Percentiles rank a stretch among this genome's conserved stretches.
Evolutionary conservation across 1,140 invertebrate genomes (phyloP).

Genomic region (Halotydeus destructor): DNA sequence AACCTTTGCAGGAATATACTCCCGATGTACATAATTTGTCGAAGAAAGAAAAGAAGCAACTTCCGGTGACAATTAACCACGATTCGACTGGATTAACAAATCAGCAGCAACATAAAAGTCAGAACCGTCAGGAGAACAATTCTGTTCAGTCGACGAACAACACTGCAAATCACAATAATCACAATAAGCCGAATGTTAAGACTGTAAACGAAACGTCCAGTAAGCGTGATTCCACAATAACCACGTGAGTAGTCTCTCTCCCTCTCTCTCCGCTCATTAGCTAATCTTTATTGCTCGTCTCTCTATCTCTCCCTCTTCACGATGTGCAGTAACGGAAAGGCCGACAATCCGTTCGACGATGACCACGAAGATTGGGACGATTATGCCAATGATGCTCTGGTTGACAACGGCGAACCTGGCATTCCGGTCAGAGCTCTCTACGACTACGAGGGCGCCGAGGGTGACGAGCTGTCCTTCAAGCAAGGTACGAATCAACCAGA

Average conservation of each 20-base stretch:
- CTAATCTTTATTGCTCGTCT: slow-evolving; percentile 1
- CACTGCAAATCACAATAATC: not conserved
- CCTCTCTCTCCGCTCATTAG: slow-evolving; percentile 3
- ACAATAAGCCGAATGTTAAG: not conserved
- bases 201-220: slow-evolving; percentile 11
- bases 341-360: slow-evolving; percentile 34
- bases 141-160: too few relatives aligned
- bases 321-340: slow-evolving; percentile 23
- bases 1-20: slow-evolving; percentile 30
- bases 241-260: slow-evolving; percentile 16
- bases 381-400: slow-evolving; percentile 45
- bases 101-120: too few relatives aligned
- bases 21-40: slow-evolving; percentile 34
- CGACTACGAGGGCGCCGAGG: slow-evolving; percentile 87
- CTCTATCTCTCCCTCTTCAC: not conserved
- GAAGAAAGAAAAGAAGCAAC: slow-evolving; percentile 21
- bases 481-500: slow-evolving; percentile 52
- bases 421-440: slow-evolving; percentile 82
- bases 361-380: slow-evolving; percentile 37
- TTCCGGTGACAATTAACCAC: not conserved
- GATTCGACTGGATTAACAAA: not conserved
- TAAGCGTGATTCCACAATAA: slow-evolving; percentile 17
- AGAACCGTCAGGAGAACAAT: too few relatives aligned
- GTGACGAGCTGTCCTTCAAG: slow-evolving; percentile 86
- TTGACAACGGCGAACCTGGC: slow-evolving; percentile 74